Base-by-base conservation (phyloP, 2,113 vertebrate genomes). In the Noturus placidus region DNA sequence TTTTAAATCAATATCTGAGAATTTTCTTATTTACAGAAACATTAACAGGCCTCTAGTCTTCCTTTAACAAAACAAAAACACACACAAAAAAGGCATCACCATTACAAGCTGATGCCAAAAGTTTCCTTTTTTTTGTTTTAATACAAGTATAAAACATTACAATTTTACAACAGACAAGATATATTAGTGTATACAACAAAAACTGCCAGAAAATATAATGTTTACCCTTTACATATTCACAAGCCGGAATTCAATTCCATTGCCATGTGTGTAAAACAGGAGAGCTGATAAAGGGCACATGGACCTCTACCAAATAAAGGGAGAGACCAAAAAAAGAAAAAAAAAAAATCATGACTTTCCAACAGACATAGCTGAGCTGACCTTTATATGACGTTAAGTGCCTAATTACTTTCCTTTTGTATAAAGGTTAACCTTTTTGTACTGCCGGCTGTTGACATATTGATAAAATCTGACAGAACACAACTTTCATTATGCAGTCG, bases 381-480 rank as follows among this genome's bases (percentile, higher is more conserved):
- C 94, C 93, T 95, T 94, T 94, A 91, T 89, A 81, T 88, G 85
- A 80, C 86, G 84, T 72, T 46, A 87, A 85, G 86, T 89, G 91
- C 91, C 92, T 94, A 95, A 95, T 96, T 93, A 93, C 92, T 88
- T 94, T 92, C 88, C 90, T 89, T 91, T 90, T 90, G 88, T 91
- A 91, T 92, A 93, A 94, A 95, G 93, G 94, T 94, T 94, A 93
- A 93, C 89, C 91, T 92, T 90, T 83, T 87, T 86, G 82, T 85
- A 91, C 90, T 91, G 90, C 90, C 91, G 90, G 89, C 92, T 88
- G 90, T 87, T 90, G 91, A 92, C 22, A 54, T 82, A 76, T 50
- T 50, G 89, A 90, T 87, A 88, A 83, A 87, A 78, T 67, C 76
- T 63, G 82, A 52, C 76, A 61, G 38, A 63, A 77, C 38, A 85